A percentile compares a stretch with the other conserved stretches of the same genome.
Conservation (phyloP, 2,888 invertebrate species). For the Cetonia aurata region DNA sequence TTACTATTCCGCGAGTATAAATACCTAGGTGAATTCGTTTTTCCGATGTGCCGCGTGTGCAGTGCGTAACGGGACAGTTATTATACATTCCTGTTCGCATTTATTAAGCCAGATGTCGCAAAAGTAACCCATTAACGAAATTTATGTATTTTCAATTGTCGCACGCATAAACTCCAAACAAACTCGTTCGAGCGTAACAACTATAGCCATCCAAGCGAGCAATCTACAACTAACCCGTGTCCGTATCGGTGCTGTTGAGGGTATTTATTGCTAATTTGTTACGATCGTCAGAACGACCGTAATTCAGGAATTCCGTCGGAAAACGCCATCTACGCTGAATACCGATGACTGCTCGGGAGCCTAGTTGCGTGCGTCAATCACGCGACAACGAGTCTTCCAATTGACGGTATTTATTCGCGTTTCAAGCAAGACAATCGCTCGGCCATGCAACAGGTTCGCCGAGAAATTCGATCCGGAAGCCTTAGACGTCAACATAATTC, state of each 20-base stretch:
- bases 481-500: no score
- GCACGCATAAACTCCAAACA: neutral
- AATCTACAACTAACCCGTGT: conserved; percentile 16
- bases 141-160: conserved; percentile 14
- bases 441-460: no score
- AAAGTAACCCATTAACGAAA: conserved; percentile 13
- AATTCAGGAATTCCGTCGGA: conserved; percentile 31
- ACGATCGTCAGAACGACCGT: neutral
- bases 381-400: neutral
- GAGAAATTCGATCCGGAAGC: no score
- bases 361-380: neutral
- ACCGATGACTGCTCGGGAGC: neutral
- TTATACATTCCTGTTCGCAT: neutral
- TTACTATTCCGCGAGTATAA: no score
- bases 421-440: no score
- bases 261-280: conserved; percentile 24
- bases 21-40: no score
- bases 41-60: no score
- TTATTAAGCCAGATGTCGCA: neutral
- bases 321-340: conserved; percentile 13
- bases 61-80: no score
- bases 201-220: conserved; percentile 4
- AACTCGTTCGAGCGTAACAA: neutral
- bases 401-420: no score
- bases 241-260: conserved; percentile 2